These are phyloP conservation scores for Cybosia mesomella DNA, from an alignment of 2,888 invertebrate species.

Conservation along the genomic window DNA sequence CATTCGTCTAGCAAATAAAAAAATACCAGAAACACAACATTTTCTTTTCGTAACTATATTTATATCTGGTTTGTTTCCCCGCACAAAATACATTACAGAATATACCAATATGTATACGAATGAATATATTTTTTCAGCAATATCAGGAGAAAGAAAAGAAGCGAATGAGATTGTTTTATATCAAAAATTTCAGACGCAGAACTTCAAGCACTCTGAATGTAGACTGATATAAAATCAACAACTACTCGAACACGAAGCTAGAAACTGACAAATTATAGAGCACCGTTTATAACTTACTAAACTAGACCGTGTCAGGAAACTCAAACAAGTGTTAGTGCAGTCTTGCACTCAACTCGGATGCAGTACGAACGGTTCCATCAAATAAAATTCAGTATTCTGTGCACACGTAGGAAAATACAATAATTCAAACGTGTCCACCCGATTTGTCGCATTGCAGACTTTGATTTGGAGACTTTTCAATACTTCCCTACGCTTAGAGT, in stretches of 20 bases:
- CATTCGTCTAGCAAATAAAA: constrained; percentile 64
- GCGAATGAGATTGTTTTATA: background rate
- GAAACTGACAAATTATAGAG: background rate
- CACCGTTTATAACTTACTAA: constrained; percentile 55
- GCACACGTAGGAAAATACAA: constrained; percentile 70
- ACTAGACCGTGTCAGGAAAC: constrained; percentile 57
- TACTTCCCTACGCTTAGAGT: constrained; percentile 60
- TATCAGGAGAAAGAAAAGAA: background rate
- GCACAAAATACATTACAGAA: constrained; percentile 15
- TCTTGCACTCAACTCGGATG: constrained; percentile 60
- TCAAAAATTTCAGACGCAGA: background rate
- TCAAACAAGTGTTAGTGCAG: constrained; percentile 48
- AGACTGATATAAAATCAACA: background rate
- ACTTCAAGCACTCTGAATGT: background rate
- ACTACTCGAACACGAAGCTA: background rate
- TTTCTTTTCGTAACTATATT: constrained; percentile 43
- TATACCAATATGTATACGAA: background rate
- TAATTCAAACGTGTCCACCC: constrained; percentile 78
- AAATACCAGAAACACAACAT: constrained; percentile 47
- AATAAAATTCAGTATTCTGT: constrained; percentile 70
- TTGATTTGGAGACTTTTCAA: constrained; percentile 68
- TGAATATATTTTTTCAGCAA: background rate
- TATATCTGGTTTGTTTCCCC: constrained; percentile 34
- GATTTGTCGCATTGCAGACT: constrained; percentile 82
- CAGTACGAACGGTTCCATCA: constrained; percentile 63